These are phyloP conservation scores for Charanyca ferruginea DNA, from an alignment of 2,888 invertebrate genomes.

Conservation along the genomic window DNA sequence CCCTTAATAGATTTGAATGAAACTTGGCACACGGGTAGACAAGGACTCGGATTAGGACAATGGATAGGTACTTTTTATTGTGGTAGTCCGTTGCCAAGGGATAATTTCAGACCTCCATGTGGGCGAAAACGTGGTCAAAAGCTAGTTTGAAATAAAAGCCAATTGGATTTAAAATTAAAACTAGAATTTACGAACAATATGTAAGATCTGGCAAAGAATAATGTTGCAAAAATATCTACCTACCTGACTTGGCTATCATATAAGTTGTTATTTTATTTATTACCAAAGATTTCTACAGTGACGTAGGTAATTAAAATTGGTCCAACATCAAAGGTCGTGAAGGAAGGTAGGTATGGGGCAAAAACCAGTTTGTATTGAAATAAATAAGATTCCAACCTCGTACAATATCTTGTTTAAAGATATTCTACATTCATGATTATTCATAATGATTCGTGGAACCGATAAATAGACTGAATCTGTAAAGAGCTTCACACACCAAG, in stretches of 20 bases:
- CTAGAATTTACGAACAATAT: background rate
- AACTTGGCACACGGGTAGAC: too few species aligned
- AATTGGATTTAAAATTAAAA: background rate
- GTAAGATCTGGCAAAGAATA: background rate
- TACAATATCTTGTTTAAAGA: background rate
- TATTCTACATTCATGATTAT: conserved; percentile 36
- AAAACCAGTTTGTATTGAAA: conserved; percentile 46
- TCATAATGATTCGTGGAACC: conserved; percentile 45
- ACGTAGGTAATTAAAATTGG: conserved; percentile 22
- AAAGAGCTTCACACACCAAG: background rate
- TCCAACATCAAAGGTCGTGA: conserved; percentile 10
- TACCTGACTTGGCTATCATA: background rate
- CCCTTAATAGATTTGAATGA: too few species aligned
- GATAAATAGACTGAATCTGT: background rate
- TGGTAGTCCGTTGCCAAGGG: too few species aligned
- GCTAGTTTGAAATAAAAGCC: background rate
- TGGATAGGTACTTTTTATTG: too few species aligned
- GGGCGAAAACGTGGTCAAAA: background rate
- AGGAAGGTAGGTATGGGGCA: background rate
- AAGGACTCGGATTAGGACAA: too few species aligned
- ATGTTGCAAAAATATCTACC: background rate
- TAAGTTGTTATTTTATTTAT: background rate
- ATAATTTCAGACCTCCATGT: background rate
- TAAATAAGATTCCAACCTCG: conserved; percentile 11
- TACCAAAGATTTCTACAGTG: background rate